phyloP scores from a whole-genome alignment of 1,140 invertebrate species.

The Venturia canescens region DNA sequence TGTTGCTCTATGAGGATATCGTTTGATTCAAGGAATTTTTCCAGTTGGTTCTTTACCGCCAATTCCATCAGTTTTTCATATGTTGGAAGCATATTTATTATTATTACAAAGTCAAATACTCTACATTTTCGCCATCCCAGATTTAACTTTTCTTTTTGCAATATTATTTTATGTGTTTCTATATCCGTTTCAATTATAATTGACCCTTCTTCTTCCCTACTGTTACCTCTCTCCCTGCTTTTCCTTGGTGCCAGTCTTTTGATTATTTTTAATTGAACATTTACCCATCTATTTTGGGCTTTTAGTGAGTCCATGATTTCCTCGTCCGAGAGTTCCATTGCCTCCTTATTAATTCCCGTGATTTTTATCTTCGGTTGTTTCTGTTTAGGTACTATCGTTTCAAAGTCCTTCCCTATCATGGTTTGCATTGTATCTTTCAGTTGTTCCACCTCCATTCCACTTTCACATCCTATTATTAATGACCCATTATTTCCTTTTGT shows the following conservation, averaged over 20 bases:
- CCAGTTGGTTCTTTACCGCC: constrained; percentile 52
- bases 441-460: neutral
- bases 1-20: constrained; percentile 33
- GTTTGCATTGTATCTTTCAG: neutral
- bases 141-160: no score
- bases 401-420: neutral
- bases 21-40: constrained; percentile 43
- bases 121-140: no score
- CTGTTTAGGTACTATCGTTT: neutral
- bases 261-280: neutral
- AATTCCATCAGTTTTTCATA: constrained; percentile 47
- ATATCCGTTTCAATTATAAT: no score
- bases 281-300: constrained; percentile 21
- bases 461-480: neutral
- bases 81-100: no score
- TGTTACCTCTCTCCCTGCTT: no score
- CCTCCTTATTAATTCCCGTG: neutral
- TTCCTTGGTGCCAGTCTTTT: constrained; percentile 10
- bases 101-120: no score
- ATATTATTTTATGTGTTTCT: no score
- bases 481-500: neutral
- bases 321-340: neutral
- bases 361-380: constrained; percentile 15
- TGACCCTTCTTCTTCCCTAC: no score
- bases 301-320: neutral